Evolutionary conservation across 2,113 vertebrate genomes (phyloP), one percentile per base, ranked within the genome.

Genomic region (Narcine bancroftii): DNA sequence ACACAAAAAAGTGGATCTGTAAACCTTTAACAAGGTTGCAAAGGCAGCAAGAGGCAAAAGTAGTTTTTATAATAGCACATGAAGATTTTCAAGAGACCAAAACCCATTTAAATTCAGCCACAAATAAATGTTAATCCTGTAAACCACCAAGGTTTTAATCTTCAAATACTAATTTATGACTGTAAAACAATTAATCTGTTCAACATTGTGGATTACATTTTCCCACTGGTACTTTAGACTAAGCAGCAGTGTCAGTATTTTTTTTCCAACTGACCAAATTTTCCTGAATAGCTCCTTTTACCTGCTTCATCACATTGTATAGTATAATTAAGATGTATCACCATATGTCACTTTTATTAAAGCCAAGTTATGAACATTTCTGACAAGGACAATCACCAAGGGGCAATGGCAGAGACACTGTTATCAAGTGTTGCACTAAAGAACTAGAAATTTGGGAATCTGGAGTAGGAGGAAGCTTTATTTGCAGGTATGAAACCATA

Each of bases 141-240:
- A 91, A 91, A 71, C 89, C 63, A 69, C 24, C 26, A 45, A 15
- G 39, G 39, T 47, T 91, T 91, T 71, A 91, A 29, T 33, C 65
- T 91, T 71, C 36, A 42, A 63, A 19, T 89, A 42, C 89, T 91
- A 69, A 47, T 91, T 91, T 91, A 91, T 91, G 89, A 69, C 89
- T 91, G 36, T 69, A 91, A 91, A 91, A 91, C 29, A 71, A 91
- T 91, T 91, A 91, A 91, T 91, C 89, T 91, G 89, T 69, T 91
- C 89, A 91, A 91, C 89, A 71, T 47, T 24, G 71, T 91, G 89
- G 89, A 47, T 69, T 91, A 91, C 36, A 91, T 71, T 91, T 91
- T 91, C 89, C 89, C 89, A 69, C 65, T 91, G 63, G 89, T 47
- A 69, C 42, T 69, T 42, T 69, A 26, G 65, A 17, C 42, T 69